These are phyloP conservation scores for Megaceryle maxima DNA, from an alignment of 2,113 vertebrate genomes.

Conservation along the genomic window DNA sequence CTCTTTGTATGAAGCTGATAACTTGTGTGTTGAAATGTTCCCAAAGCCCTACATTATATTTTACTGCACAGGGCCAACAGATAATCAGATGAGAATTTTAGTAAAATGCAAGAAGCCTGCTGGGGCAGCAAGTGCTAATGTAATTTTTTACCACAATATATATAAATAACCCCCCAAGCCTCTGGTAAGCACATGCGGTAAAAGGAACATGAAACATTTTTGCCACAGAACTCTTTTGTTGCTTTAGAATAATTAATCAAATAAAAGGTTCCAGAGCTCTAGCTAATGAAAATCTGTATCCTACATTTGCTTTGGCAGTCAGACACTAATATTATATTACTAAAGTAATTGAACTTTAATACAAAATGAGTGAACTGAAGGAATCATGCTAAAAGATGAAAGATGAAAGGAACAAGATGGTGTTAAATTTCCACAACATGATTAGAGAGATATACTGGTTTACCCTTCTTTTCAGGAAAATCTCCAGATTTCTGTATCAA, in stretches of 20 bases:
- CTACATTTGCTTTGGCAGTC: conserved; percentile 36
- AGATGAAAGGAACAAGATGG: not conserved
- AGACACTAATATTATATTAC: not conserved
- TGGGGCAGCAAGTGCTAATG: conserved; percentile 40
- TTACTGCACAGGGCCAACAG: not conserved
- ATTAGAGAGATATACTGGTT: not conserved
- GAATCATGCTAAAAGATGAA: not conserved
- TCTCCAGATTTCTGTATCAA: not conserved
- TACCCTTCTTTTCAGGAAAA: not conserved
- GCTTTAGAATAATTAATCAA: not conserved
- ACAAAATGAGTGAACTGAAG: not conserved
- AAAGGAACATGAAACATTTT: not conserved
- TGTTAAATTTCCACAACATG: not conserved
- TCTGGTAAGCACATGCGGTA: not conserved
- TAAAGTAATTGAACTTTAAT: not conserved
- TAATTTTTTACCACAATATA: conserved; percentile 4
- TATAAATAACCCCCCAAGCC: not conserved
- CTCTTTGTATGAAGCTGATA: not conserved
- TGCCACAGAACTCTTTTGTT: not conserved
- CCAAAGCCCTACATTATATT: conserved; percentile 1
- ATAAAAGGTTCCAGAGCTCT: conserved; percentile 18
- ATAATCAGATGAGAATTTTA: conserved; percentile 25
- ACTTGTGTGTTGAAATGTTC: not conserved
- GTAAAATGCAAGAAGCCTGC: conserved; percentile 17
- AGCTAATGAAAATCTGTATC: not conserved